A percentile compares a stretch with the other conserved stretches of the same genome.
Conservation (phyloP, 2,113 vertebrate genomes). For the Stercorarius parasiticus region DNA sequence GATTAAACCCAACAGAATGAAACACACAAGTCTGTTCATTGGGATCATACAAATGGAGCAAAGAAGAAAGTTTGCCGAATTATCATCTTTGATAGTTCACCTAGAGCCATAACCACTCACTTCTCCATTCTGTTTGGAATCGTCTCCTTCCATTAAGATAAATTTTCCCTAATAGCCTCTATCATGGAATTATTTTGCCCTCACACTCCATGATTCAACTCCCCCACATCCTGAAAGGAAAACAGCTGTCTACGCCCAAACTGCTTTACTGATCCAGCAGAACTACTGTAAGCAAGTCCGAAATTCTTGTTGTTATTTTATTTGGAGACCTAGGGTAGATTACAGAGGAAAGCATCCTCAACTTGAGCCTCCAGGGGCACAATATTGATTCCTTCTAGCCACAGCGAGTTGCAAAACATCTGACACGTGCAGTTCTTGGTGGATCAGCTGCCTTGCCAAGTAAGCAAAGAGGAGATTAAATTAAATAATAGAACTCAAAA, state of each 20-base stretch:
- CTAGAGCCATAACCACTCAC: conserved; percentile 13
- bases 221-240: conserved; percentile 50
- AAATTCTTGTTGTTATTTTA: conserved; percentile 51
- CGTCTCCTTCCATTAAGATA: conserved; percentile 31
- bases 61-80: neutral
- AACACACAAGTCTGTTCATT: neutral
- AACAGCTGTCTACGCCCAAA: conserved; percentile 24
- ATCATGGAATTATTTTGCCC: conserved; percentile 27
- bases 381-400: conserved; percentile 39
- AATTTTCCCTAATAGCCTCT: conserved; percentile 24
- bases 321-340: conserved; percentile 19
- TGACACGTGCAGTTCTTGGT: conserved; percentile 35
- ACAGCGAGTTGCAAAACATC: conserved; percentile 11
- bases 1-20: neutral
- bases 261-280: neutral
- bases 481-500: conserved; percentile 38
- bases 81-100: neutral
- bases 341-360: conserved; percentile 23
- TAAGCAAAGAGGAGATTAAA: conserved; percentile 24
- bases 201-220: conserved; percentile 51
- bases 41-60: neutral
- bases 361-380: neutral
- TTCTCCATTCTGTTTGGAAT: conserved; percentile 1
- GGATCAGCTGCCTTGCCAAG: conserved; percentile 40
- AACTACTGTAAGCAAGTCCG: conserved; percentile 6